Conservation (phyloP, 2,888 invertebrate species). For the Sinelater perroti region DNA sequence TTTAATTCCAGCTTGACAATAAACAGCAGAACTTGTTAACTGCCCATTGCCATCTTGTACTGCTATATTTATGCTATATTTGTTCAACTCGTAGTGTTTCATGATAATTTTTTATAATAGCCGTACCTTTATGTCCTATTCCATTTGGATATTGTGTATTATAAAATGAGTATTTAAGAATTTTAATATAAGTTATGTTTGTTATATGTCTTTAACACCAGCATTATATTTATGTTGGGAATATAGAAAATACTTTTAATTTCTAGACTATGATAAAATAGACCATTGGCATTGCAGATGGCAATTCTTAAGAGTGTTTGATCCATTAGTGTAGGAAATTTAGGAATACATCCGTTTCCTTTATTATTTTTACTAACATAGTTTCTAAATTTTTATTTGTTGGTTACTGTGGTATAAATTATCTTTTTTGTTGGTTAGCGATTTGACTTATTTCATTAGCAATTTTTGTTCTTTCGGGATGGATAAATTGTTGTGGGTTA, state of each 20-base stretch:
- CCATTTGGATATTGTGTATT: conserved; percentile 34
- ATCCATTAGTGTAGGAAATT: conserved; percentile 26
- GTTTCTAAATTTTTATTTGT: conserved; percentile 12
- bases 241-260: conserved; percentile 33
- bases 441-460: not conserved
- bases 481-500: too few species aligned
- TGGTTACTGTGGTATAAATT: not conserved
- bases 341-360: conserved; percentile 6
- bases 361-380: conserved; percentile 10
- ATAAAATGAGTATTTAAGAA: conserved; percentile 35
- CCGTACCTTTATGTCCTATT: too few species aligned
- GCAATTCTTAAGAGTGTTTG: conserved; percentile 38
- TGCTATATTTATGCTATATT: conserved; percentile 28
- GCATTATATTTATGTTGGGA: conserved; percentile 36
- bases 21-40: conserved; percentile 38
- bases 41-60: too few species aligned
- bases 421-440: too few species aligned
- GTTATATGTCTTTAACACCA: conserved; percentile 38
- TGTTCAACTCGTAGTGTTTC: conserved; percentile 33
- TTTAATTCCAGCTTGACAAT: conserved; percentile 34
- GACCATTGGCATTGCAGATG: conserved; percentile 42
- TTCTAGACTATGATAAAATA: conserved; percentile 29
- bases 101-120: conserved; percentile 33
- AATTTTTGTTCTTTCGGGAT: too few species aligned
- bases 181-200: conserved; percentile 11